Evolutionary conservation across 2,113 vertebrate genomes (phyloP), one percentile per base, ranked within the genome.

Genomic region (Sprattus sprattus): DNA sequence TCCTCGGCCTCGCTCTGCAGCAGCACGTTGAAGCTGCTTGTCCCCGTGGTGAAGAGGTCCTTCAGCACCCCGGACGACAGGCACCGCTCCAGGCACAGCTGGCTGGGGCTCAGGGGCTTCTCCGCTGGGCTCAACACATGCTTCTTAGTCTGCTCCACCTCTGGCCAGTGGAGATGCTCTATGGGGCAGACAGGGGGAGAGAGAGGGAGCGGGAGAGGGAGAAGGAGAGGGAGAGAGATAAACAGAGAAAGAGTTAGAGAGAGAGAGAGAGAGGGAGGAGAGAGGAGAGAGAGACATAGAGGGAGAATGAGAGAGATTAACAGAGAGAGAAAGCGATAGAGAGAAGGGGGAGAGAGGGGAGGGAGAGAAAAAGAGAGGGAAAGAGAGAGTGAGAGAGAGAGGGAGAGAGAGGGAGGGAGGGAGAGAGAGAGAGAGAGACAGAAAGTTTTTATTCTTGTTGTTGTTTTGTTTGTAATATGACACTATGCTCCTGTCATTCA

Each of bases 131-230:
- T 96, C 87, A 97, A 89, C 80, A 98, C 0, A 5, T 94, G 95
- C 92, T 96, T 97, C 91, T 95, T 96, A 47, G 97, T 95, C 91
- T 96, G 93, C 89, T 99, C 97, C 84, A 94, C 92, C 82, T 98
- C 92, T 71, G 96, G 97, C 97, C 97, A 97, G 88, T 95, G 97
- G 91, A 98, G 97, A 83, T 94, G 95, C 92, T 99, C 97, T 99
- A 92, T 84, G 87, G 87, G 89, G 22, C 84, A 6, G 60, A 85
- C 39, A 39, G 45, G 54, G 13, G 25, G 39, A 64, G 64, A 47
- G 16, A 60, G 57, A 7, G 60, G 84, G 28, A 46, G 64, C 3
- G 64, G 32, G 22, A 67, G n/a, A 67, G 22, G 9, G 22, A 25
- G 60, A 25, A 22, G 25, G 22, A 25, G n/a, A 67, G 45, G 60